A percentile compares a stretch with the other conserved stretches of the same genome.
These are phyloP conservation scores for Hiodon tergisus DNA, from an alignment of 2,113 vertebrate species.

Conservation along the genomic window DNA sequence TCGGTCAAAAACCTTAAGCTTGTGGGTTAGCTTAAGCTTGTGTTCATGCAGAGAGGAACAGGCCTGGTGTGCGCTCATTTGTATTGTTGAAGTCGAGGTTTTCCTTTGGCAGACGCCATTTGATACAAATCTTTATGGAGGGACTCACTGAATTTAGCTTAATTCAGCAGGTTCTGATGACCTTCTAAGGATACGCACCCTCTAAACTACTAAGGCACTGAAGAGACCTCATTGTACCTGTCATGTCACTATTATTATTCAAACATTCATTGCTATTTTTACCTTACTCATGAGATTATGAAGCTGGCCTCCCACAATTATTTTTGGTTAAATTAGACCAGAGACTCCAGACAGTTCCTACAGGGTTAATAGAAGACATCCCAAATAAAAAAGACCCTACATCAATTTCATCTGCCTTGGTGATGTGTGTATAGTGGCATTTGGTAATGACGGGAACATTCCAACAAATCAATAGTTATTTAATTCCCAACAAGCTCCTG, in stretches of 20 bases:
- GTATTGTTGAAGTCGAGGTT: constrained; percentile 32
- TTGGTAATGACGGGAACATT: constrained; percentile 88
- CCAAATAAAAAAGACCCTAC: constrained; percentile 52
- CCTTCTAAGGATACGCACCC: constrained; percentile 30
- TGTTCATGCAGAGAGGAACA: neutral
- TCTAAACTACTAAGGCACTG: constrained; percentile 17
- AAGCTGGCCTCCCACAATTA: constrained; percentile 27
- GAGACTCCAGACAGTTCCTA: constrained; percentile 33
- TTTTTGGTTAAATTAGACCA: constrained; percentile 29
- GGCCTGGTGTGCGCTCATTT: constrained; percentile 25
- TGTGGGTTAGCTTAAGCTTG: neutral
- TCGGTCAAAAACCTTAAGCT: neutral
- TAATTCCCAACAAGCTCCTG: constrained; percentile 86
- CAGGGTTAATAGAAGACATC: constrained; percentile 48
- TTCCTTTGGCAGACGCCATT: constrained; percentile 34
- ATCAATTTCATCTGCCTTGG: constrained; percentile 70
- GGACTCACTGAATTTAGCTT: constrained; percentile 31
- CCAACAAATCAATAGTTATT: constrained; percentile 91
- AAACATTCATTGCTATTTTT: constrained; percentile 10
- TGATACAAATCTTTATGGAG: constrained; percentile 28
- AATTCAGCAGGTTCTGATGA: constrained; percentile 30
- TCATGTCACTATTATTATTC: constrained; percentile 25
- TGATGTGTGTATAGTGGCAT: constrained; percentile 79
- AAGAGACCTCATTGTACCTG: constrained; percentile 4
- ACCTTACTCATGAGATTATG: constrained; percentile 12